Evolutionary conservation across 2,888 invertebrate species (phyloP), one percentile per base, ranked within the genome.

Genomic region (Tachina grossa): DNA sequence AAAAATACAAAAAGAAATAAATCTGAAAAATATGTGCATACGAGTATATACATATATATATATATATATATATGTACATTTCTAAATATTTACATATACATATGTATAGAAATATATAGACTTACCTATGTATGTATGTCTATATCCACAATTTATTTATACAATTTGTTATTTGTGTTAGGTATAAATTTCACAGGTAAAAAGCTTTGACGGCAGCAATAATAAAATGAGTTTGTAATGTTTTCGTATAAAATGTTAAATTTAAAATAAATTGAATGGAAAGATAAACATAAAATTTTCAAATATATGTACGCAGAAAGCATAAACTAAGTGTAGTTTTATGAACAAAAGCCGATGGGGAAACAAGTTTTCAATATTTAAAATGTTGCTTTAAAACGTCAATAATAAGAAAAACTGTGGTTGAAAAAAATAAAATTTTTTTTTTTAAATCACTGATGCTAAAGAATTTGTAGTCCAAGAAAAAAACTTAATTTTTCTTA

Each of bases 151-250:
- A 31, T 63, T 65, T 57, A 69, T 16, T 74, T 49, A 22, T 31
- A 41, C 43, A 55, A 66, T 57, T 51, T 80, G 72, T 66, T 66
- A 80, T 74, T 65, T 74, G 16, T 19, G 9, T 57, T 72, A 57
- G 51, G 51, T 49, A 76, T 57, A 57, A n/a, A 59, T 49, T 49
- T 49, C 49, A 49, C 77, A 41, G 39, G n/a, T 51, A 71, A 71
- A 61, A 11, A 49, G 22, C 39, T 71, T 69, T n/a, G 53, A 69
- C 53, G 49, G 13, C 59, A 69, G 31, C 49, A 14, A 22, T 31
- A 78, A 61, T 61, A 45, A 61, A 71, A 63, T 41, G 47, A 13
- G 6, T 65, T 75, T 41, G 19, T 41, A 59, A 66, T 47, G 10
- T 22, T 43, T 14, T 51, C 10, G 22, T 16, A 66, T 41, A 47